Percentiles rank a stretch among this genome's conserved stretches.
phyloP scores from a whole-genome alignment of 2,113 vertebrate genomes.

The Gambusia affinis region DNA sequence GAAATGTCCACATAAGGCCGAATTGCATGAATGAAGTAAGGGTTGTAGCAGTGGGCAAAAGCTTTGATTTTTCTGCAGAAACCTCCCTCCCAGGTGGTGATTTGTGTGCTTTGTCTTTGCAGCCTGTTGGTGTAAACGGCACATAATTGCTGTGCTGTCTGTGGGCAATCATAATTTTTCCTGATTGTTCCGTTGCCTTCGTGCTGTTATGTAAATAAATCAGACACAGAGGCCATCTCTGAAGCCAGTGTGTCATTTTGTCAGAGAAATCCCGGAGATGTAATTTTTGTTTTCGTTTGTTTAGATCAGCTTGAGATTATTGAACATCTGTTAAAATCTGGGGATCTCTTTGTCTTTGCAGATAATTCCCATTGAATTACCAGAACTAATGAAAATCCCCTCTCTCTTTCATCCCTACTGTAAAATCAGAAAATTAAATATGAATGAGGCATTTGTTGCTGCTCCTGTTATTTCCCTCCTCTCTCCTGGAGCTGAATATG shows the following conservation, averaged over 20 bases:
- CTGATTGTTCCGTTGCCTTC: slow-evolving; percentile 19
- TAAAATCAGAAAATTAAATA: slow-evolving; percentile 20
- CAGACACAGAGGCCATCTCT: not conserved
- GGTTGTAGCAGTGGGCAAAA: not conserved
- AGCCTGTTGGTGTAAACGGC: slow-evolving; percentile 3
- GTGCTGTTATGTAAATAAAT: slow-evolving; percentile 10
- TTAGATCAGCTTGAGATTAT: not conserved
- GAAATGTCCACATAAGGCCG: not conserved
- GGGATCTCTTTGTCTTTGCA: slow-evolving; percentile 6
- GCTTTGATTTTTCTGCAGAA: slow-evolving; percentile 13
- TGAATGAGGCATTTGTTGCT: not conserved
- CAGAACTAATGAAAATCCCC: not conserved
- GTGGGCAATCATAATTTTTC: slow-evolving; percentile 18
- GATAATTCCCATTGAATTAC: slow-evolving; percentile 17
- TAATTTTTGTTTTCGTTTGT: not conserved
- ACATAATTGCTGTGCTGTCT: slow-evolving; percentile 28
- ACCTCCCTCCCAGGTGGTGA: slow-evolving; percentile 3
- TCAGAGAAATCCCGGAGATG: slow-evolving; percentile 6
- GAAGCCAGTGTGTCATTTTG: not conserved
- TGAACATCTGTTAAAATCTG: not conserved
- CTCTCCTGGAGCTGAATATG: slow-evolving; percentile 11
- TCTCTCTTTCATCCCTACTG: not conserved
- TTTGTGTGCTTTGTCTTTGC: slow-evolving; percentile 11
- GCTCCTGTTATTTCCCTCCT: not conserved
- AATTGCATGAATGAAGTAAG: not conserved